Percentiles rank a stretch among this genome's conserved stretches.
These are phyloP conservation scores for Asobara japonica DNA, from an alignment of 1,140 invertebrate species.

Conservation along the genomic window DNA sequence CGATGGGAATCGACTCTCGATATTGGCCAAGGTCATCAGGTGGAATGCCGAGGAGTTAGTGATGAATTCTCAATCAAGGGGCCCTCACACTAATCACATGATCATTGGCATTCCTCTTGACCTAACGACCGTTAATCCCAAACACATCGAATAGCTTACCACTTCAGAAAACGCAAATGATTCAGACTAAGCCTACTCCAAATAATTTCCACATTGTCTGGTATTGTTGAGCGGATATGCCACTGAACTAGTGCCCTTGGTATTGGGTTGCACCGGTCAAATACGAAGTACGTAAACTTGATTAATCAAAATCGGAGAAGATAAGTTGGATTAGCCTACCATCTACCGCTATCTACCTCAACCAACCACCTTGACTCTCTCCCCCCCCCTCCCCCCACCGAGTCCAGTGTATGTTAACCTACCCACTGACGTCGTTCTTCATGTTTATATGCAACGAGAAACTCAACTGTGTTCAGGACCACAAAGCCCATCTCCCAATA, in stretches of 20 bases:
- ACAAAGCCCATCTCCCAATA: background rate
- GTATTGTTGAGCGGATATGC: background rate
- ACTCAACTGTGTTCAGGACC: slow-evolving; percentile 13
- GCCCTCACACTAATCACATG: background rate
- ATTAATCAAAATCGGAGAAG: too few relatives aligned
- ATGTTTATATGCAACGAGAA: slow-evolving; percentile 50
- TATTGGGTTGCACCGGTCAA: background rate
- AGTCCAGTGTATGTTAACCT: background rate
- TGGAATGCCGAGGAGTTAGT: background rate
- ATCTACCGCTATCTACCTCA: background rate
- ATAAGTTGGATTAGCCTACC: too few relatives aligned
- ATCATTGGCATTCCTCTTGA: background rate
- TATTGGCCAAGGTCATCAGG: background rate
- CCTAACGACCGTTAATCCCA: too few relatives aligned
- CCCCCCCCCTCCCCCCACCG: background rate
- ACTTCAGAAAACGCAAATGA: too few relatives aligned
- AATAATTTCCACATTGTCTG: background rate
- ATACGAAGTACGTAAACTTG: too few relatives aligned
- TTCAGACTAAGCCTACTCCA: background rate
- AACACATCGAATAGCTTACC: too few relatives aligned
- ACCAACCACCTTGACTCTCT: background rate
- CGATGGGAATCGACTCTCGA: background rate
- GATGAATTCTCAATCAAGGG: background rate
- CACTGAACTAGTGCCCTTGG: background rate
- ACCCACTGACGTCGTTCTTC: slow-evolving; percentile 35